Conservation (phyloP, 35 echinoderm and acorn worm genomes). For the Ophiothrix spiculata region DNA sequence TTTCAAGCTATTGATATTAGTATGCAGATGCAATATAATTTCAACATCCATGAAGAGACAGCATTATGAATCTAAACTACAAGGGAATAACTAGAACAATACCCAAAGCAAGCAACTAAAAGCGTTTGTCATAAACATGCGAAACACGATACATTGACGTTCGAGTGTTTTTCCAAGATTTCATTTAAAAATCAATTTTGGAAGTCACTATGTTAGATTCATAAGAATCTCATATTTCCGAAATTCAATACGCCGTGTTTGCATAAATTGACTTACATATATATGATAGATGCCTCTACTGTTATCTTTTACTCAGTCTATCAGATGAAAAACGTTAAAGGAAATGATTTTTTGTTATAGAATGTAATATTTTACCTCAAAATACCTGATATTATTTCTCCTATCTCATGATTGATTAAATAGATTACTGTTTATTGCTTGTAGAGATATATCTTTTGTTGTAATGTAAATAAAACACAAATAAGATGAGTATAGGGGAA, state of each 20-base stretch:
- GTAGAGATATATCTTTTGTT: background rate
- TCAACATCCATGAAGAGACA: background rate
- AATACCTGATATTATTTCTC: no score
- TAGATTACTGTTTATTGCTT: background rate
- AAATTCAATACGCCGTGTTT: background rate
- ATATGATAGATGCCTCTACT: background rate
- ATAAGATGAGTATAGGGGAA: no score
- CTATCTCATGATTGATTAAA: background rate
- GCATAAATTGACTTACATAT: constrained; percentile 6
- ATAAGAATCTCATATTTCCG: background rate
- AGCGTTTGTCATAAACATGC: background rate
- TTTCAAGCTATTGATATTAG: background rate
- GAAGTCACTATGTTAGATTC: background rate
- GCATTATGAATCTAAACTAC: background rate
- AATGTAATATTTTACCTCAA: no score
- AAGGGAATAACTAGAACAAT: background rate
- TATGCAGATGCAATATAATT: background rate
- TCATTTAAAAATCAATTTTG: constrained; percentile 14
- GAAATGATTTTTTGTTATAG: no score
- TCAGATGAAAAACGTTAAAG: background rate
- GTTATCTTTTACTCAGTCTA: background rate
- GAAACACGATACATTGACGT: background rate
- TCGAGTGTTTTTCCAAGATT: background rate
- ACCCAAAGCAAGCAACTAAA: background rate
- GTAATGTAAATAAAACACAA: no score